Conservation (phyloP, 2,113 vertebrate species). For the Sinocyclocheilus anshuiensis region DNA sequence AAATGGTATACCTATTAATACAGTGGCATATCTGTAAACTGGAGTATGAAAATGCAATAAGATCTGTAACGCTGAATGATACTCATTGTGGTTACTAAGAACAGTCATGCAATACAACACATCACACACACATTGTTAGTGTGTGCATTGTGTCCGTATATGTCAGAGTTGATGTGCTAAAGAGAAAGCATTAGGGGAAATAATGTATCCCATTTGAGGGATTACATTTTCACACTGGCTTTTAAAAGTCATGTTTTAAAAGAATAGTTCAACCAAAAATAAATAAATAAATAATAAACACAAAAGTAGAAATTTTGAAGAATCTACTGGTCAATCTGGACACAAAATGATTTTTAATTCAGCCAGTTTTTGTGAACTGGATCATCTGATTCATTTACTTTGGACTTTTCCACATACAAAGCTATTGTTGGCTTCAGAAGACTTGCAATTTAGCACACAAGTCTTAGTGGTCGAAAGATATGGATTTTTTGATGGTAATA, state of each 20-base stretch:
- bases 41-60: conserved; percentile 45
- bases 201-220: conserved; percentile 71
- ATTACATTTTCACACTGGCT: conserved; percentile 66
- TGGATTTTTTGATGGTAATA: not conserved
- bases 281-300: not conserved
- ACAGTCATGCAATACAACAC: conserved; percentile 25
- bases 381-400: not conserved
- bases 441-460: not conserved
- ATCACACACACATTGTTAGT: conserved; percentile 39
- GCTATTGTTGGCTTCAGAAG: not conserved
- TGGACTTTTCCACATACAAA: not conserved
- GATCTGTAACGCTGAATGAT: conserved; percentile 50
- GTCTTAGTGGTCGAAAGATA: not conserved
- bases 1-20: conserved; percentile 60
- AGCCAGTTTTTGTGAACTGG: not conserved
- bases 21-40: conserved; percentile 45
- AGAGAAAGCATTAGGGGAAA: conserved; percentile 63
- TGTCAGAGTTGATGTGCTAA: conserved; percentile 25
- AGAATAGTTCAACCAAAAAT: conserved; percentile 16
- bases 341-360: not conserved
- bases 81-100: conserved; percentile 27
- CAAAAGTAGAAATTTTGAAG: not conserved
- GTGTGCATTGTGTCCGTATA: conserved; percentile 36
- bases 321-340: not conserved
- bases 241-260: conserved; percentile 20